These are phyloP conservation scores for Flexamia atlantica DNA, from an alignment of 2,888 invertebrate species.

Conservation along the genomic window DNA sequence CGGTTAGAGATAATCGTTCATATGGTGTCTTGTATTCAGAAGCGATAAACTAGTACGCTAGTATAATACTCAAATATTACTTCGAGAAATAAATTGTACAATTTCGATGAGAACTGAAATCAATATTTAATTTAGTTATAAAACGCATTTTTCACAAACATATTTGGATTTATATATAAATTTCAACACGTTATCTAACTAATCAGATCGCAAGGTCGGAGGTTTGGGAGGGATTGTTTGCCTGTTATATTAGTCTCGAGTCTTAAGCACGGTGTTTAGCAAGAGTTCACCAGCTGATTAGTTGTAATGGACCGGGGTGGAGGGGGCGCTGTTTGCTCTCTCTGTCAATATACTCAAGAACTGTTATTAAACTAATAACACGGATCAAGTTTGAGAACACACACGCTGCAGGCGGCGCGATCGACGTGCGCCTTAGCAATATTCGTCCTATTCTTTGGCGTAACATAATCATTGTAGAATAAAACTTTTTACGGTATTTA, in stretches of 20 bases:
- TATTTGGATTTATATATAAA: not conserved
- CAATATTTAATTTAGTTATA: no score
- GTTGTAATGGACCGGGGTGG: conserved; percentile 11
- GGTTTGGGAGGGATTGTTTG: conserved; percentile 29
- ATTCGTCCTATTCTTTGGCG: not conserved
- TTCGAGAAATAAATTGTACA: no score
- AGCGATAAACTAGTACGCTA: no score
- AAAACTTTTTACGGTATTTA: no score
- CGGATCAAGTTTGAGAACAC: conserved; percentile 56
- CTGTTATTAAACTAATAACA: conserved; percentile 58
- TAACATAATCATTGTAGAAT: no score
- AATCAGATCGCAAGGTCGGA: conserved; percentile 1
- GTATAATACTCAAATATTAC: no score
- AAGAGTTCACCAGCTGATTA: conserved; percentile 49
- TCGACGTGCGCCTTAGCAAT: not conserved
- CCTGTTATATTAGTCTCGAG: conserved; percentile 44
- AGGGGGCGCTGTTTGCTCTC: conserved; percentile 2
- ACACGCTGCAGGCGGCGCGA: conserved; percentile 23
- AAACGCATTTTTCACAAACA: no score
- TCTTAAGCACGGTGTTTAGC: conserved; percentile 37
- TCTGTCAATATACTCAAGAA: conserved; percentile 56
- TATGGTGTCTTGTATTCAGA: no score
- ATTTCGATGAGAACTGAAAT: no score
- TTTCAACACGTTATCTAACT: not conserved
- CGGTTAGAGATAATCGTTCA: no score